These are phyloP conservation scores for Pteruthius melanotis DNA, from an alignment of 2,113 vertebrate species.

Conservation along the genomic window DNA sequence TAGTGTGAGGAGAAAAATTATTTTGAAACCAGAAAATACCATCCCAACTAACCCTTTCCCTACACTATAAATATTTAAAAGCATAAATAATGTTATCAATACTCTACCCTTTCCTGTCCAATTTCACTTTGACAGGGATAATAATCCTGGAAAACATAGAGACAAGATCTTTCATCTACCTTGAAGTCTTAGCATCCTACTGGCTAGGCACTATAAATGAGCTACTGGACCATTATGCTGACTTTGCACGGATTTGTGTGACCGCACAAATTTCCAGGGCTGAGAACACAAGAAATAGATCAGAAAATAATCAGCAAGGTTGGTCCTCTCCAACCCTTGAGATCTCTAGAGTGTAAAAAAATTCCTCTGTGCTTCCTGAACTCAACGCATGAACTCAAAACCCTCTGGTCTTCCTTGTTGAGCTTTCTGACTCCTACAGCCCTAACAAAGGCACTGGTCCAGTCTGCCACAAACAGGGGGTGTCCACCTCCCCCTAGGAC, in stretches of 20 bases:
- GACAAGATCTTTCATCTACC: neutral
- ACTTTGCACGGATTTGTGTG: neutral
- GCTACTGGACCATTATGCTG: neutral
- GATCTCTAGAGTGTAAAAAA: neutral
- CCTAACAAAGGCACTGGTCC: neutral
- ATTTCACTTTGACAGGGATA: neutral
- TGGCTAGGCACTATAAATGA: neutral
- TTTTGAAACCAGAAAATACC: neutral
- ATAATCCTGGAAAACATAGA: neutral
- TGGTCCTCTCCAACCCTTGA: neutral
- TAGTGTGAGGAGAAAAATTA: neutral
- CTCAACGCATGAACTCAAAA: fast-evolving
- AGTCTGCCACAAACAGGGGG: neutral
- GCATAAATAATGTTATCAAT: neutral
- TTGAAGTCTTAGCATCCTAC: neutral
- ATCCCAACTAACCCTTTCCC: neutral
- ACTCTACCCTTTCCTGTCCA: neutral
- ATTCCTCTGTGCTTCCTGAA: neutral
- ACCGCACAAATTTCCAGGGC: neutral
- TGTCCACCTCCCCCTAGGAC: neutral
- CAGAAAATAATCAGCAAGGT: neutral
- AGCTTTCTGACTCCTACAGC: neutral
- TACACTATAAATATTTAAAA: neutral
- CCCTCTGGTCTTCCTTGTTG: neutral
- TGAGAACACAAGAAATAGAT: neutral